phyloP scores from a whole-genome alignment of 2,797 vertebrate species.

The Siniperca undulata region DNA sequence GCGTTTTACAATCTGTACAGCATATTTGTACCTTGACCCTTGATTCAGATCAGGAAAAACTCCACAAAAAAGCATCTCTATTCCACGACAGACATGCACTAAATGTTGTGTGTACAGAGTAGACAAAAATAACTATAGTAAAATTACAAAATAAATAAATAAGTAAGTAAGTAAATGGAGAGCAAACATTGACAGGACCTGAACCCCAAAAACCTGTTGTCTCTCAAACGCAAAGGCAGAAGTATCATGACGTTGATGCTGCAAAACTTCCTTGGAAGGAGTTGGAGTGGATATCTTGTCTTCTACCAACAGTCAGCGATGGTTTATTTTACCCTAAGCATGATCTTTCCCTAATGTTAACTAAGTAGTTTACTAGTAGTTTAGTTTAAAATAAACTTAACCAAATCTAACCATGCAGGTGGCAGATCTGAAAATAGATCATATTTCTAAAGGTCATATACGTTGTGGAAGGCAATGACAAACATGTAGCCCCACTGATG shows the following conservation, averaged over 20 bases:
- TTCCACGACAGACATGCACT: background rate
- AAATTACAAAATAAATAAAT: background rate
- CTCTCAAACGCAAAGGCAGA: background rate
- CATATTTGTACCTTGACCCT: background rate
- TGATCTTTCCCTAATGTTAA: too few relatives aligned
- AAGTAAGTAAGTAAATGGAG: too few relatives aligned
- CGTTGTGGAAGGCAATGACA: background rate
- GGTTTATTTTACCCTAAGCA: too few relatives aligned
- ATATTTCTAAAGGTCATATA: background rate
- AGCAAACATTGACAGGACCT: background rate
- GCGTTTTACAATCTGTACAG: background rate
- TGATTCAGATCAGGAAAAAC: background rate
- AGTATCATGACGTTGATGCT: background rate
- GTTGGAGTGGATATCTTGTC: too few relatives aligned
- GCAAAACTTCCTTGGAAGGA: background rate
- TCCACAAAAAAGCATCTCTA: background rate
- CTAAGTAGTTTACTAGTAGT: too few relatives aligned
- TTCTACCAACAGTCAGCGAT: too few relatives aligned
- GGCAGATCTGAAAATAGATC: background rate
- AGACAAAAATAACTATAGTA: background rate
- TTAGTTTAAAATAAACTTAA: too few relatives aligned
- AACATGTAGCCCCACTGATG: background rate
- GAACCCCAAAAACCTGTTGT: background rate
- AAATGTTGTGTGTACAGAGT: background rate
- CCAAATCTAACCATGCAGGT: too few relatives aligned